phyloP scores from a whole-genome alignment of 2,797 vertebrate genomes.

The Buceros bicornis region DNA sequence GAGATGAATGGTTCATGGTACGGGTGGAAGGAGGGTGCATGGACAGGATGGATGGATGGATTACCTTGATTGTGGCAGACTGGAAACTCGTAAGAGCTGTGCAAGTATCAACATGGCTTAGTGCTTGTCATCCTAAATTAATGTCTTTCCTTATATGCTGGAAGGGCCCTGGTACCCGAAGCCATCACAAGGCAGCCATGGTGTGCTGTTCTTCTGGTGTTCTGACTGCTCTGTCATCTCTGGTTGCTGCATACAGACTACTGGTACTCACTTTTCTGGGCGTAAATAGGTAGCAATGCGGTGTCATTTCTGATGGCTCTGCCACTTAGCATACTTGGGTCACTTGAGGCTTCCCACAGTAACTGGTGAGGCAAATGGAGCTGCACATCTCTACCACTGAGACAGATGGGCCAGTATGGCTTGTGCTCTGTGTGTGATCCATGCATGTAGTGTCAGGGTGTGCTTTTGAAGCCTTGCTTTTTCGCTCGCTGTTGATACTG shows the following conservation, averaged over 20 bases:
- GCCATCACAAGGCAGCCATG: neutral
- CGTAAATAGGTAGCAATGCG: neutral
- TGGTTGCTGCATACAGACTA: neutral
- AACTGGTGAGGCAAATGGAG: neutral
- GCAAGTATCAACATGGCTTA: neutral
- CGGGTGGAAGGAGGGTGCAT: neutral
- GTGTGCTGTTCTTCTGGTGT: neutral
- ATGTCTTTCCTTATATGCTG: neutral
- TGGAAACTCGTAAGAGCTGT: neutral
- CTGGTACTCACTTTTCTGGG: neutral
- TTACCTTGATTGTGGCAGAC: neutral
- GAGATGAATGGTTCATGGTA: neutral
- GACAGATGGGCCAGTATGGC: neutral
- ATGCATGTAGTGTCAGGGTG: fast-evolving
- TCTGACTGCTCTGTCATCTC: neutral
- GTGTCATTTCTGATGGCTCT: neutral
- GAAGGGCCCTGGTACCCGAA: neutral
- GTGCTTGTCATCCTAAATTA: neutral
- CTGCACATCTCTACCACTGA: neutral
- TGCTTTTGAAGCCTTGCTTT: neutral
- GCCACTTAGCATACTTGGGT: neutral
- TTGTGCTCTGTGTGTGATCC: neutral
- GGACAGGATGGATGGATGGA: neutral
- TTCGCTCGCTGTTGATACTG: neutral
- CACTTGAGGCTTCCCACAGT: neutral